These are phyloP conservation scores for Philotrypesis tridentata DNA, from an alignment of 1,140 invertebrate genomes.

Conservation along the genomic window DNA sequence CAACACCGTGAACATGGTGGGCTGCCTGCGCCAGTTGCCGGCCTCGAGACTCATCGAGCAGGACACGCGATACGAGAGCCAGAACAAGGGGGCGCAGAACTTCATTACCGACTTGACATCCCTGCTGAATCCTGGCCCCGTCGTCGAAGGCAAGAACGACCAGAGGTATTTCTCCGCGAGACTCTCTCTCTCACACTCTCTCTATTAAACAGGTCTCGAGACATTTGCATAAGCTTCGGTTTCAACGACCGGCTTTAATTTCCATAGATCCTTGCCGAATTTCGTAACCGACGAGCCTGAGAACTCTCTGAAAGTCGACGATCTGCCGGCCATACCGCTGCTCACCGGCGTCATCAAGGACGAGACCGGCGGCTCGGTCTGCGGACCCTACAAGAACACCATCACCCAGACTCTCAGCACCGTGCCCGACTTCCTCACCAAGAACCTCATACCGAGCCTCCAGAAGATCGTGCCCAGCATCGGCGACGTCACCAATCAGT, in stretches of 20 bases:
- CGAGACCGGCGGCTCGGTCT: conserved; percentile 79
- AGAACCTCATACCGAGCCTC: conserved; percentile 71
- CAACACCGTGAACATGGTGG: conserved; percentile 73
- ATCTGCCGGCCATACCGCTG: conserved; percentile 77
- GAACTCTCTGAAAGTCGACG: conserved; percentile 73
- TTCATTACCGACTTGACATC: conserved; percentile 72
- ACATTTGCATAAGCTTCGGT: too few relatives aligned
- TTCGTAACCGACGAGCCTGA: conserved; percentile 76
- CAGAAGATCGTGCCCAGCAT: conserved; percentile 61
- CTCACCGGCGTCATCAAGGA: conserved; percentile 82
- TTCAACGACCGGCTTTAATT: too few relatives aligned
- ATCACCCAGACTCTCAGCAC: conserved; percentile 70
- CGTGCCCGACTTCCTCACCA: conserved; percentile 76
- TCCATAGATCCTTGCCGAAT: conserved; percentile 75
- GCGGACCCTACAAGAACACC: conserved; percentile 74
- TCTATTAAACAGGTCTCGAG: too few relatives aligned
- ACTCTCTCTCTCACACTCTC: too few relatives aligned
- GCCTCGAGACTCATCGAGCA: conserved; percentile 64
- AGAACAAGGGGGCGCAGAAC: conserved; percentile 68
- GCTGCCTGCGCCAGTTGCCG: conserved; percentile 76
- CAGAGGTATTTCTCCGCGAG: too few relatives aligned
- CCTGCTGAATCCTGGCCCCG: conserved; percentile 74
- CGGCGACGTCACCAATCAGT: conserved; percentile 54
- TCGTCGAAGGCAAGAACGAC: conserved; percentile 79
- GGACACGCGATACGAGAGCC: conserved; percentile 73